phyloP scores from a whole-genome alignment of 2,888 invertebrate genomes.

The Aproaerema taeniolella region DNA sequence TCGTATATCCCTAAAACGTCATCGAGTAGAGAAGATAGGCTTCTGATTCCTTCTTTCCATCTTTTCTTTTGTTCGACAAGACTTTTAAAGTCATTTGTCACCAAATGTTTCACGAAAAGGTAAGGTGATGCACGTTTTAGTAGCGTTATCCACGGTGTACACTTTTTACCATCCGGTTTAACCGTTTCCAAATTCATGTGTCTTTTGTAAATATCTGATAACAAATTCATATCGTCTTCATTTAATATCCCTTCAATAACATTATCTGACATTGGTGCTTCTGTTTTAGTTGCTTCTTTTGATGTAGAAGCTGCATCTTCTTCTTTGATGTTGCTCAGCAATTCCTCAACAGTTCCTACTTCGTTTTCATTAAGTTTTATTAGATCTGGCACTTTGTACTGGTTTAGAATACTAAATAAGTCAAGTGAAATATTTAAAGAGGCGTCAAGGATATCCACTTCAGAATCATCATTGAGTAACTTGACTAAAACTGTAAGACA shows the following conservation, averaged over 20 bases:
- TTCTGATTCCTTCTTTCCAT: slow-evolving; percentile 83
- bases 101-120: slow-evolving; percentile 78
- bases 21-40: slow-evolving; percentile 83
- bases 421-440: slow-evolving; percentile 75
- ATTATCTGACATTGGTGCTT: slow-evolving; percentile 48
- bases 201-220: slow-evolving; percentile 79
- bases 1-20: slow-evolving; percentile 83
- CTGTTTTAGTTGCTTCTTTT: slow-evolving; percentile 29
- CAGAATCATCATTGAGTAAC: slow-evolving; percentile 82
- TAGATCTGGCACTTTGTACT: slow-evolving; percentile 68
- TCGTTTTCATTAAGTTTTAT: slow-evolving; percentile 40
- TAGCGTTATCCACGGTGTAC: slow-evolving; percentile 39
- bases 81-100: slow-evolving; percentile 77
- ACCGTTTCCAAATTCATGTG: slow-evolving; percentile 50
- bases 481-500: slow-evolving; percentile 83
- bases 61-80: slow-evolving; percentile 78
- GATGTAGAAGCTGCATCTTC: slow-evolving; percentile 29
- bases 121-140: slow-evolving; percentile 63
- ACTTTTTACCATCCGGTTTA: slow-evolving; percentile 32
- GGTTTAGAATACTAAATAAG: slow-evolving; percentile 71
- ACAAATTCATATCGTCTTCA: slow-evolving; percentile 78
- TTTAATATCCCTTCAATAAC: slow-evolving; percentile 82
- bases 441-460: slow-evolving; percentile 82
- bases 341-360: slow-evolving; percentile 36
- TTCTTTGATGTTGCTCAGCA: slow-evolving; percentile 37